Conservation (phyloP, 2,113 vertebrate species). For the Xyrauchen texanus region DNA sequence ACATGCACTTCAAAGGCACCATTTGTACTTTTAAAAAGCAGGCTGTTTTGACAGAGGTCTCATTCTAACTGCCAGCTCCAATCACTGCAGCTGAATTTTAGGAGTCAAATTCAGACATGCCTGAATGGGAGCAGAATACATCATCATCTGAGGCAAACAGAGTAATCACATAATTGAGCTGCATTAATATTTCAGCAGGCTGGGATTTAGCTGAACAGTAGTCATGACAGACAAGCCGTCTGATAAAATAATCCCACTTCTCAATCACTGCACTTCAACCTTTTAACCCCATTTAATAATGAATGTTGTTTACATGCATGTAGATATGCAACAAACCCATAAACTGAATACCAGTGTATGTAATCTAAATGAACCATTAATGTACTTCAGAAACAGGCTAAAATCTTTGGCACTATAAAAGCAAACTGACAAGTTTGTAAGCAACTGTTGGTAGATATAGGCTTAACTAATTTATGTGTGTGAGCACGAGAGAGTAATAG, state of each 20-base stretch:
- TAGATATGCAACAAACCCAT: background rate
- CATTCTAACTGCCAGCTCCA: constrained; percentile 2
- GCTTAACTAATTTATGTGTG: background rate
- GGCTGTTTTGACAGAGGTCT: background rate
- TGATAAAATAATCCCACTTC: constrained; percentile 38
- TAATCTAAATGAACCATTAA: too few species aligned
- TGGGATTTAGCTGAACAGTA: constrained; percentile 50
- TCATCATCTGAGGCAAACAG: constrained; percentile 49
- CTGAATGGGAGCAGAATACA: constrained; percentile 51
- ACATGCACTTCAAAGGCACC: too few species aligned
- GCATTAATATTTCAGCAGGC: constrained; percentile 66
- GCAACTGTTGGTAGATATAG: background rate
- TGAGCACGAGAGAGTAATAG: background rate
- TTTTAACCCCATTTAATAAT: constrained; percentile 28
- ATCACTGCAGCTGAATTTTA: constrained; percentile 11
- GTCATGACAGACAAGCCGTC: constrained; percentile 44
- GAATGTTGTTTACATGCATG: constrained; percentile 1
- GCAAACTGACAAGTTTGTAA: too few species aligned
- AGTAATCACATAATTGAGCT: constrained; percentile 69
- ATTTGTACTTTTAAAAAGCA: background rate
- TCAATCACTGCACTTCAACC: constrained; percentile 26
- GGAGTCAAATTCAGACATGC: constrained; percentile 12
- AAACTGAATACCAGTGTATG: background rate
- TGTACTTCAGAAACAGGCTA: too few species aligned
- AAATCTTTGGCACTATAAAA: too few species aligned